Conservation (phyloP, 2,797 vertebrate species). For the Esox lucius region DNA sequence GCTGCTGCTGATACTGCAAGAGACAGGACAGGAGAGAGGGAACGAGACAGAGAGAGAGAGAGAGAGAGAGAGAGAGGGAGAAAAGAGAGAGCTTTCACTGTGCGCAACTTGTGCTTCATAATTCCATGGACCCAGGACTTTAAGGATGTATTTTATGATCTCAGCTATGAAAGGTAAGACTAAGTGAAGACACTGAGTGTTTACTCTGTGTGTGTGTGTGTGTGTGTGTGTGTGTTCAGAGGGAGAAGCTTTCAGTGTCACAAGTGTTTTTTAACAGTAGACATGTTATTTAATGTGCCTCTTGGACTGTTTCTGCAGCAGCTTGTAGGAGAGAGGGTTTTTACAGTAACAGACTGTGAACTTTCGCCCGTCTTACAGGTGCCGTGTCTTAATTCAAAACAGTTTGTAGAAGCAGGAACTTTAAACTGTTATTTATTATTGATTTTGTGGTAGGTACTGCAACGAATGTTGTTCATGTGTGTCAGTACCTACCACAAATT, state of each 20-base stretch:
- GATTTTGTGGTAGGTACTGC: too few relatives aligned
- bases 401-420: too few relatives aligned
- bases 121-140: conserved; percentile 53
- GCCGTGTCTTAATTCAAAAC: too few relatives aligned
- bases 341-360: neutral
- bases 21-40: neutral
- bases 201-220: conserved; percentile 11
- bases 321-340: neutral
- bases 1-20: neutral
- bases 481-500: too few relatives aligned
- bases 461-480: too few relatives aligned
- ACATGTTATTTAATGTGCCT: neutral
- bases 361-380: neutral
- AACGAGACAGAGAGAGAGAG: too few relatives aligned
- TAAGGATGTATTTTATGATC: conserved; percentile 88
- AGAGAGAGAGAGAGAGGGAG: conserved; percentile 15
- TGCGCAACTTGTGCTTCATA: conserved; percentile 21
- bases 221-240: neutral
- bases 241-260: neutral
- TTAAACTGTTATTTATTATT: too few relatives aligned
- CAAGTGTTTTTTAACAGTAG: neutral
- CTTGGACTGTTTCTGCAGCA: neutral
- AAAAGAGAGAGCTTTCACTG: conserved; percentile 11
- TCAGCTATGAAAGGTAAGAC: conserved; percentile 90
- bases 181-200: too few relatives aligned